Conservation (phyloP, 2,113 vertebrate species). For the Willisornis vidua region DNA sequence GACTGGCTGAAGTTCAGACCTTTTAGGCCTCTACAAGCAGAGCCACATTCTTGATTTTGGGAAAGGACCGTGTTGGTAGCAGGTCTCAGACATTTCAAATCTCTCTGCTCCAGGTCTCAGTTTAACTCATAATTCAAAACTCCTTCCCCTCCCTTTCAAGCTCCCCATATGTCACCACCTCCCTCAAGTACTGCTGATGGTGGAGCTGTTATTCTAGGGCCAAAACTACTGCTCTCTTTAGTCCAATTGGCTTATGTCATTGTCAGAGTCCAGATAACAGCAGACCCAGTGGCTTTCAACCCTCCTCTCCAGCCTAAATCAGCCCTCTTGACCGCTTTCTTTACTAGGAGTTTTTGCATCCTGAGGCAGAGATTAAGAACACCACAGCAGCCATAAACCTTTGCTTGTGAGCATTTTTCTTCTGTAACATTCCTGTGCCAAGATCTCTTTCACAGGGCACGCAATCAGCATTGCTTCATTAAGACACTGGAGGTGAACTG, state of each 20-base stretch:
- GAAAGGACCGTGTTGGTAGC: neutral
- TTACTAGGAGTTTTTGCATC: neutral
- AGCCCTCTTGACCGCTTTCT: neutral
- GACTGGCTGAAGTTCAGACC: neutral
- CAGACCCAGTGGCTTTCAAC: neutral
- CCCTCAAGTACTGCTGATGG: neutral
- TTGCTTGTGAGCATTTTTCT: neutral
- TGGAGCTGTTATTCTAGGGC: neutral
- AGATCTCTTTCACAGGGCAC: neutral
- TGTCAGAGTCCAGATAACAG: neutral
- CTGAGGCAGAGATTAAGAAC: neutral
- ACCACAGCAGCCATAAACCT: neutral
- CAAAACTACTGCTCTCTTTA: neutral
- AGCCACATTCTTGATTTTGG: neutral
- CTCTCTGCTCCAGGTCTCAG: neutral
- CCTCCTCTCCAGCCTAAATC: neutral
- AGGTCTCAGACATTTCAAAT: neutral
- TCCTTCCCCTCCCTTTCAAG: neutral
- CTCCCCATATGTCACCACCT: neutral
- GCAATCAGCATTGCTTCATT: fast-evolving
- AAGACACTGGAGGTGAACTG: neutral
- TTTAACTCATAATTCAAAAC: neutral
- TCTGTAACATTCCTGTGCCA: neutral
- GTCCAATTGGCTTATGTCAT: neutral
- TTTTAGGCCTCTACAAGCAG: neutral